Evolutionary conservation across 1,140 invertebrate species (phyloP).

Genomic region (Gryon sp.): DNA sequence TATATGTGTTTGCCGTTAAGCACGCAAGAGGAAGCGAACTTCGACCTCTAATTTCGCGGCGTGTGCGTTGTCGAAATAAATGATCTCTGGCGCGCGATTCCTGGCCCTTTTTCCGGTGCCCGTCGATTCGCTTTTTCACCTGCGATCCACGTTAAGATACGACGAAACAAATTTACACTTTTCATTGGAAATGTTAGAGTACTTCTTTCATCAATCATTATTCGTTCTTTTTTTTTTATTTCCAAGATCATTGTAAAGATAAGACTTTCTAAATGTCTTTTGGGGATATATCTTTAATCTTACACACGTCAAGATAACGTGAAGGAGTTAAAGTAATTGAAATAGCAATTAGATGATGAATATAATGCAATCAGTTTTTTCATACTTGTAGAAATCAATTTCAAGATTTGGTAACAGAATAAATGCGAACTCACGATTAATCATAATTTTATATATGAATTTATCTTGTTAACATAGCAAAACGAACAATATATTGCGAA

Average conservation of each 20-base stretch:
- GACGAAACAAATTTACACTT: slow-evolving; percentile 38
- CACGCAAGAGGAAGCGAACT: slow-evolving; percentile 51
- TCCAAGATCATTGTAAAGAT: slow-evolving; percentile 27
- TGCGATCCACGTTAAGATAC: slow-evolving; percentile 47
- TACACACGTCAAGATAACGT: slow-evolving; percentile 13
- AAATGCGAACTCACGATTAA: too few relatives aligned
- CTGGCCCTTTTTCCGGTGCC: slow-evolving; percentile 7
- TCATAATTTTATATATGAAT: too few relatives aligned
- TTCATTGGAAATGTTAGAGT: slow-evolving; percentile 25
- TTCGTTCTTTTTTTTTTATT: slow-evolving; percentile 28
- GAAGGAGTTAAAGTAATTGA: slow-evolving; percentile 7
- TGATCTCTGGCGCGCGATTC: slow-evolving; percentile 28
- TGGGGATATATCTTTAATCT: slow-evolving; percentile 33
- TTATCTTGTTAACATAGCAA: too few relatives aligned
- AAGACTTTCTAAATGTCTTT: slow-evolving; percentile 7
- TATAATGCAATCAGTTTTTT: too few relatives aligned
- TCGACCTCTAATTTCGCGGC: slow-evolving; percentile 48
- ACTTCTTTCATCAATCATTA: slow-evolving; percentile 46
- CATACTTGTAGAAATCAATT: too few relatives aligned
- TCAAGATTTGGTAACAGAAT: too few relatives aligned
- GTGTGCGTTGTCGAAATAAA: slow-evolving; percentile 54
- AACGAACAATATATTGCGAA: too few relatives aligned
- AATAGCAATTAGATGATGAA: slow-evolving; percentile 23
- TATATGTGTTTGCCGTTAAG: too few relatives aligned
- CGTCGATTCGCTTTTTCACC: slow-evolving; percentile 24